phyloP scores from a whole-genome alignment of 2,113 vertebrate species.

The Propithecus coquereli region DNA sequence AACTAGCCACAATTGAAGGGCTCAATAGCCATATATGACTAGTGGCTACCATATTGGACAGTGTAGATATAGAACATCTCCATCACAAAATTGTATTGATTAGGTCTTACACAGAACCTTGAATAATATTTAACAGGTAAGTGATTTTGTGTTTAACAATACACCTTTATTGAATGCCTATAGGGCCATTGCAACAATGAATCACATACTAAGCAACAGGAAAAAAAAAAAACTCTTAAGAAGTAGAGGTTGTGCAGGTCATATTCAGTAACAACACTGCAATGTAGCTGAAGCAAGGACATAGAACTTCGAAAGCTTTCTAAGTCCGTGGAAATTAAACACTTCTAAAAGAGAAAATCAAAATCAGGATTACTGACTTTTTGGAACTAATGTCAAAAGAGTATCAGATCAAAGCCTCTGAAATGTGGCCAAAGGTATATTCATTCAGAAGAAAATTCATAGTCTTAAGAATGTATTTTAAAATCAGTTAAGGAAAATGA shows the following conservation, averaged over 20 bases:
- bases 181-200: background rate
- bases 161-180: background rate
- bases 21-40: background rate
- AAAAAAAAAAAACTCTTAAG: background rate
- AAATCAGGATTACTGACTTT: slow-evolving; percentile 9
- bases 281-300: background rate
- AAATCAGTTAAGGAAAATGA: background rate
- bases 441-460: background rate
- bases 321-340: background rate
- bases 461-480: slow-evolving; percentile 23
- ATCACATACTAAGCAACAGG: background rate
- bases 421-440: background rate
- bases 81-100: background rate
- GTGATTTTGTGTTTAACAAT: background rate
- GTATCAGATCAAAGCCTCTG: background rate
- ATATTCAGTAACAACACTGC: background rate
- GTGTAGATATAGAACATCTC: background rate
- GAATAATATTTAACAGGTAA: background rate
- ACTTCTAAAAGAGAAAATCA: background rate
- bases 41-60: background rate
- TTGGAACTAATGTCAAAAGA: background rate
- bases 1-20: background rate
- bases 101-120: background rate
- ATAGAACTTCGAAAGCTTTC: background rate
- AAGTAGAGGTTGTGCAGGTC: background rate